phyloP scores from a whole-genome alignment of 2,888 invertebrate genomes.

The Phrixothrix hirtus region DNA sequence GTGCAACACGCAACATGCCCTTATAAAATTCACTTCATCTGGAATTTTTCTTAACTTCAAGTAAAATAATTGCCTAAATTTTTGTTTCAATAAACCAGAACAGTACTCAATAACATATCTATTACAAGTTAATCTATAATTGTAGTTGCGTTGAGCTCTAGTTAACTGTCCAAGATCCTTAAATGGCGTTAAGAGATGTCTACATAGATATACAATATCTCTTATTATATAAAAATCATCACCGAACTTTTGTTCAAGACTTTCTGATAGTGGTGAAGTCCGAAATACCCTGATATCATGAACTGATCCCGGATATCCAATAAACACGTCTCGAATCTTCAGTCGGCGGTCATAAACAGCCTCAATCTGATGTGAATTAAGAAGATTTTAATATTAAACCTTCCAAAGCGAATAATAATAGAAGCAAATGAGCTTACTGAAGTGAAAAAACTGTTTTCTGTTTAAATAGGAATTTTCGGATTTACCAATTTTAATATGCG shows the following conservation, averaged over 20 bases:
- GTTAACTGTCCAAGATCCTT: constrained; percentile 16
- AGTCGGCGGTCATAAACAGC: background rate
- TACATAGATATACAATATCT: no score
- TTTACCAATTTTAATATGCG: background rate
- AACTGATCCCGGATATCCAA: constrained; percentile 21
- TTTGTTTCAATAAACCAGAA: constrained; percentile 25
- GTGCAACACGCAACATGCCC: constrained; percentile 16
- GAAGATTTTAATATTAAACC: background rate
- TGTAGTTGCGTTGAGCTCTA: constrained; percentile 15
- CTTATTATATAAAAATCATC: background rate
- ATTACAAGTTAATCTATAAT: constrained; percentile 15
- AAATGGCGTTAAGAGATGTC: constrained; percentile 23
- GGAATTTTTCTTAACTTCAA: constrained; percentile 20
- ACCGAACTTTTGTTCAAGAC: background rate
- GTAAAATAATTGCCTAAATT: constrained; percentile 20
- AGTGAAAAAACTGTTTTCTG: constrained; percentile 15
- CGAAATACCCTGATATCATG: constrained; percentile 15
- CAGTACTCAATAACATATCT: constrained; percentile 26
- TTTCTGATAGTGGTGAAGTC: background rate
- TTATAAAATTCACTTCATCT: constrained; percentile 6
- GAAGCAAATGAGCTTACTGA: constrained; percentile 5
- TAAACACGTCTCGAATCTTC: constrained; percentile 10
- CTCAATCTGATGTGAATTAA: no score
- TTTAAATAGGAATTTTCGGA: constrained; percentile 9
- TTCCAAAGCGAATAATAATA: background rate